Conservation (phyloP, 2,888 invertebrate genomes). For the Trachelus troglodyta region DNA sequence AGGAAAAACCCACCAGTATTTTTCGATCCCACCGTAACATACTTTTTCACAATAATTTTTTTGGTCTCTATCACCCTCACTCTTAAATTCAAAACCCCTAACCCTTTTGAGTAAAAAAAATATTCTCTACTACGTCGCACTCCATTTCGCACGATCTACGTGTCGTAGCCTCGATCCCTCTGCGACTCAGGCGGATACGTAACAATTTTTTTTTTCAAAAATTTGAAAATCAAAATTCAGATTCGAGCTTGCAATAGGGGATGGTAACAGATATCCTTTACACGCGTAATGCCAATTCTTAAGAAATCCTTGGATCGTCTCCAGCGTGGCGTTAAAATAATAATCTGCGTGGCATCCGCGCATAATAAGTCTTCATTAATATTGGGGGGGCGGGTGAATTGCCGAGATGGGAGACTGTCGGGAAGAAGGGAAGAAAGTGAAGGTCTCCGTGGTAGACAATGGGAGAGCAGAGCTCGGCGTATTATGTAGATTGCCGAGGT, state of each 20-base stretch:
- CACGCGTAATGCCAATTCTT: neutral
- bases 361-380: conserved; percentile 47
- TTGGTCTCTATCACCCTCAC: neutral
- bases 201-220: neutral
- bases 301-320: neutral
- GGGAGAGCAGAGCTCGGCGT: conserved; percentile 4
- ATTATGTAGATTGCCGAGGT: conserved; percentile 23
- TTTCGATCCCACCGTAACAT: neutral
- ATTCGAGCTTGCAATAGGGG: neutral
- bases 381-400: conserved; percentile 14
- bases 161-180: no score
- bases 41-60: neutral
- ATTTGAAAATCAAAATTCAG: neutral
- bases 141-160: no score
- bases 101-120: neutral
- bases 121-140: no score
- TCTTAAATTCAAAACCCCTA: neutral
- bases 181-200: no score
- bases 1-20: neutral
- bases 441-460: conserved; percentile 18
- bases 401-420: neutral
- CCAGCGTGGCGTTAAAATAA: conserved; percentile 40
- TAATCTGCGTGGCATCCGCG: conserved; percentile 36
- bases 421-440: conserved; percentile 14
- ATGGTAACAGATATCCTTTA: neutral